Evolutionary conservation across 2,797 vertebrate species (phyloP).

Genomic region (Dicrostonyx torquatus): DNA sequence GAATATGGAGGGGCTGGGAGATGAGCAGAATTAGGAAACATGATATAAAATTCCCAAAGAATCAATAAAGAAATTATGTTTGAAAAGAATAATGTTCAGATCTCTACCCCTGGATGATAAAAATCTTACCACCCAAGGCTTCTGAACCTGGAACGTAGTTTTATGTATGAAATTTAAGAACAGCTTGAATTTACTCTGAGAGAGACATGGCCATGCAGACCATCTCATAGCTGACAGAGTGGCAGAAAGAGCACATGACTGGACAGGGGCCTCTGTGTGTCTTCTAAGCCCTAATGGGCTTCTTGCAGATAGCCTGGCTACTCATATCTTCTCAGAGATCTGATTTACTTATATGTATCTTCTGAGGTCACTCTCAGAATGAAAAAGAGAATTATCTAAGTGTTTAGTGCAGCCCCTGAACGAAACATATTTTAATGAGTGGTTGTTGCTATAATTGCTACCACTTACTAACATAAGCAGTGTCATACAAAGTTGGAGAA

Average conservation of each 20-base stretch:
- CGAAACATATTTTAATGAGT: background rate
- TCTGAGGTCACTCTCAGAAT: background rate
- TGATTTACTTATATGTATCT: background rate
- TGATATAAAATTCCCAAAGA: background rate
- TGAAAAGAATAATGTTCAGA: background rate
- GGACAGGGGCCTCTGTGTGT: rapidly evolving
- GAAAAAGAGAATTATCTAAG: background rate
- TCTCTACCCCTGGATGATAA: background rate
- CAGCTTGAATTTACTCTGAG: background rate
- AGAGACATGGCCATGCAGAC: rapidly evolving
- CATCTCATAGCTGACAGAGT: background rate
- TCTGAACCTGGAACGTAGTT: background rate
- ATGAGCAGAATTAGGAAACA: background rate
- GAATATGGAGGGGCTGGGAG: background rate
- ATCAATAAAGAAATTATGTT: background rate
- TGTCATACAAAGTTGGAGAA: background rate
- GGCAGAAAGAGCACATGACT: rapidly evolving
- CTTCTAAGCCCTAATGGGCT: rapidly evolving
- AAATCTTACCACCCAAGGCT: background rate
- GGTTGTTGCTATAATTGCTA: background rate
- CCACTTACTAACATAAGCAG: background rate
- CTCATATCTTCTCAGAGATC: background rate
- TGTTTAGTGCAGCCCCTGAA: background rate
- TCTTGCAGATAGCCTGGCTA: rapidly evolving
- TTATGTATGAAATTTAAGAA: background rate